Percentiles rank a stretch among this genome's conserved stretches.
These are phyloP conservation scores for Drosophila testacea DNA, from an alignment of 2,888 invertebrate genomes.

Conservation along the genomic window DNA sequence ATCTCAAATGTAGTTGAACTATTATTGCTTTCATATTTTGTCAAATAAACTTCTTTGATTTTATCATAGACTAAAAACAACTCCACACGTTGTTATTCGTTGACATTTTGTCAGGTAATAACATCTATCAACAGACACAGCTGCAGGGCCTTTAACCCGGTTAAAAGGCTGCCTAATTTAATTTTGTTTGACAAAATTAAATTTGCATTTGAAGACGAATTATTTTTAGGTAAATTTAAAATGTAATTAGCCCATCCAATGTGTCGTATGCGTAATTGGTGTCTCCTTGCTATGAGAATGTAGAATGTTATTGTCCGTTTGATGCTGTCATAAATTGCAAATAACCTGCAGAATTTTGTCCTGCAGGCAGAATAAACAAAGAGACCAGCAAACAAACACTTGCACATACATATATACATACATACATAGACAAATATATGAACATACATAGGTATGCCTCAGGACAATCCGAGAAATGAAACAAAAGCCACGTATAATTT, in stretches of 20 bases:
- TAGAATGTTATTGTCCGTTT: conserved; percentile 31
- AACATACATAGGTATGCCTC: neutral
- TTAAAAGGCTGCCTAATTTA: conserved; percentile 19
- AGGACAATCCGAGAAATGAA: conserved; percentile 30
- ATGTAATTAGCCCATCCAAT: conserved; percentile 40
- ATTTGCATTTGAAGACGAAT: conserved; percentile 21
- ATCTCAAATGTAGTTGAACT: neutral
- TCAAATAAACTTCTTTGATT: conserved; percentile 1
- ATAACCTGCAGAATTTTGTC: conserved; percentile 29
- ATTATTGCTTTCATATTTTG: neutral
- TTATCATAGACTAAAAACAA: neutral
- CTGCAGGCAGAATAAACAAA: conserved; percentile 19
- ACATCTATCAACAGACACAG: conserved; percentile 25
- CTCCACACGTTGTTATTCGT: conserved; percentile 18
- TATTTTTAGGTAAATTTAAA: conserved; percentile 30
- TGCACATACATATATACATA: neutral
- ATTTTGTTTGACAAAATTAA: conserved; percentile 34
- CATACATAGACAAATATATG: neutral
- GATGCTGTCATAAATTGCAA: conserved; percentile 52
- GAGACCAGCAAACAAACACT: neutral
- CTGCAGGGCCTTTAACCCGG: neutral
- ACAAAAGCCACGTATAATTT: conserved; percentile 52
- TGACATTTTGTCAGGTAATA: conserved; percentile 29
- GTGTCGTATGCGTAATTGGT: conserved; percentile 37
- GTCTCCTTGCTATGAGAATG: neutral